A percentile compares a stretch with the other conserved stretches of the same genome.
Evolutionary conservation across 35 echinoderm and acorn worm genomes (phyloP).

Genomic region (Acanthaster planci): DNA sequence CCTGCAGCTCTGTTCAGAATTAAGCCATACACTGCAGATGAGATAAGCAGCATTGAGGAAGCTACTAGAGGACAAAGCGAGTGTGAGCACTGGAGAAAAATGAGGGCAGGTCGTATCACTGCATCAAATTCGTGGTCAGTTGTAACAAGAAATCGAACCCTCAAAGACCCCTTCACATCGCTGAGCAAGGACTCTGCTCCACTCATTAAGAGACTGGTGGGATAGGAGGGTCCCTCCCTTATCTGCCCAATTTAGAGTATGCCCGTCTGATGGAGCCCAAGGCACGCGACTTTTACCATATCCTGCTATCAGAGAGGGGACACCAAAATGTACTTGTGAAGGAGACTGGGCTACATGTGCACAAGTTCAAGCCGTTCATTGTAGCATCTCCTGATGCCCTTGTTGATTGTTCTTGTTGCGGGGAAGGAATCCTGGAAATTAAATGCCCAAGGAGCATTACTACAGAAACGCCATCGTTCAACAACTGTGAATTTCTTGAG

Average conservation of each 20-base stretch:
- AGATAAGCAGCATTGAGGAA: slow-evolving; percentile 17
- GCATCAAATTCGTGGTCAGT: slow-evolving; percentile 51
- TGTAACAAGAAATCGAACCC: slow-evolving; percentile 36
- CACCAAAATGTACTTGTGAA: slow-evolving; percentile 9
- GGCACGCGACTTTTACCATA: slow-evolving; percentile 33
- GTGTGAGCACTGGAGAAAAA: slow-evolving; percentile 40
- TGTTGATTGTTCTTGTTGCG: slow-evolving; percentile 29
- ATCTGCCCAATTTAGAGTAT: slow-evolving; percentile 39
- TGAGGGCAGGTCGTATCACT: slow-evolving; percentile 35
- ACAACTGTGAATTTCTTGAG: slow-evolving; percentile 35
- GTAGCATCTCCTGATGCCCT: slow-evolving; percentile 46
- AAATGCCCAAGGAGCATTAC: slow-evolving; percentile 46
- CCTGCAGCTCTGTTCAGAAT: background rate
- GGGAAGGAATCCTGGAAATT: slow-evolving; percentile 50
- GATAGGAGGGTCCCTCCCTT: background rate
- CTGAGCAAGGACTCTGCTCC: slow-evolving; percentile 4
- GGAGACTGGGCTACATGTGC: slow-evolving; percentile 19
- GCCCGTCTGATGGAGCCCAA: slow-evolving; percentile 37
- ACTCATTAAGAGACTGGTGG: slow-evolving; percentile 20
- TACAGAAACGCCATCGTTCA: background rate
- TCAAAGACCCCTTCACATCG: background rate
- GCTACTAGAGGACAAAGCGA: slow-evolving; percentile 52
- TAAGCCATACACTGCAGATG: background rate
- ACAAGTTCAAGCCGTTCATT: background rate
- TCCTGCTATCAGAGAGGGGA: background rate